Conservation (phyloP, 2,113 vertebrate genomes). For the Xenopus borealis region DNA sequence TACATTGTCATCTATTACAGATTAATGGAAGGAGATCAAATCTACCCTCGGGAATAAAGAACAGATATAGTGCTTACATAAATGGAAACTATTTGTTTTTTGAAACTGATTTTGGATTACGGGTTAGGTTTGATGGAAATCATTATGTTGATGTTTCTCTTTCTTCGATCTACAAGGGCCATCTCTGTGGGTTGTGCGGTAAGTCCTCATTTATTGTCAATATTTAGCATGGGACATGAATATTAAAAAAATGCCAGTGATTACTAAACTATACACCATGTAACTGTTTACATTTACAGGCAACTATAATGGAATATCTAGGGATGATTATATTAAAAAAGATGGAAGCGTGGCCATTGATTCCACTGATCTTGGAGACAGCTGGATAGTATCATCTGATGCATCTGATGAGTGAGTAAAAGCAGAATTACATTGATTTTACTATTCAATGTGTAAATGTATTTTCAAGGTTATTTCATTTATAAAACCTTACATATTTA, state of each 20-base stretch:
- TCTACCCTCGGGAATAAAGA: background rate
- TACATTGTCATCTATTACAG: background rate
- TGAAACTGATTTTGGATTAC: slow-evolving; percentile 75
- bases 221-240: background rate
- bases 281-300: slow-evolving; percentile 58
- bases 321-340: slow-evolving; percentile 78
- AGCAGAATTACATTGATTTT: background rate
- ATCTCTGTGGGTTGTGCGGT: slow-evolving; percentile 87
- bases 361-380: slow-evolving; percentile 77
- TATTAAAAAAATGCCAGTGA: too few relatives aligned
- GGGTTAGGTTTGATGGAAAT: slow-evolving; percentile 81
- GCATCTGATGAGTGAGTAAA: slow-evolving; percentile 72
- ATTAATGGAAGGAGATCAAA: slow-evolving; percentile 31
- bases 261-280: too few relatives aligned
- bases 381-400: slow-evolving; percentile 77
- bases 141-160: slow-evolving; percentile 80
- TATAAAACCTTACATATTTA: too few relatives aligned
- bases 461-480: background rate
- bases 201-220: slow-evolving; percentile 46
- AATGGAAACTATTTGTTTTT: slow-evolving; percentile 79
- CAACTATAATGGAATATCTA: slow-evolving; percentile 74
- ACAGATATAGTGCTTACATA: slow-evolving; percentile 56
- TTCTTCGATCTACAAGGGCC: slow-evolving; percentile 65
- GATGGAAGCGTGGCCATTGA: slow-evolving; percentile 62
- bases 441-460: background rate